These are phyloP conservation scores for Linnaemya vulpina DNA, from an alignment of 2,888 invertebrate genomes.

Conservation along the genomic window DNA sequence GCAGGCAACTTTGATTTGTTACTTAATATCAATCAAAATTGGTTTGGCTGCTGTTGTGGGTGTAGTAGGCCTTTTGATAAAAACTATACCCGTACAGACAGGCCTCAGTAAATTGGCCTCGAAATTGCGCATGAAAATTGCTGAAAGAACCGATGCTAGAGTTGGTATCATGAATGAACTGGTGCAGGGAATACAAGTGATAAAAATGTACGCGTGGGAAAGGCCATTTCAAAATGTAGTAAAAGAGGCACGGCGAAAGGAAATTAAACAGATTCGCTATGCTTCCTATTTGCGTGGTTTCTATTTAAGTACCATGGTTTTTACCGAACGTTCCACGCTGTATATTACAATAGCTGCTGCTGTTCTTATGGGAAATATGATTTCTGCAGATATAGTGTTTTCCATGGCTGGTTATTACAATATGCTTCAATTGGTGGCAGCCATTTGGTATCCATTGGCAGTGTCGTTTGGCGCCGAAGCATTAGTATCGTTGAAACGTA, in stretches of 20 bases:
- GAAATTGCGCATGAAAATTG: slow-evolving; percentile 88
- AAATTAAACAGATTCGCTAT: slow-evolving; percentile 86
- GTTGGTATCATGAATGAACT: slow-evolving; percentile 98
- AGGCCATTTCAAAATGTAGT: slow-evolving; percentile 94
- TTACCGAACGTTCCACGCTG: slow-evolving; percentile 92
- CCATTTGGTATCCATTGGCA: slow-evolving; percentile 85
- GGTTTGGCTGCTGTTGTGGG: slow-evolving; percentile 90
- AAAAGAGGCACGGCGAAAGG: slow-evolving; percentile 88
- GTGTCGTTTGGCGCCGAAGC: slow-evolving; percentile 86
- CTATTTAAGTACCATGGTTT: slow-evolving; percentile 89
- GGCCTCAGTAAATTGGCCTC: slow-evolving; percentile 82
- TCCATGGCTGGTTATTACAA: slow-evolving; percentile 91
- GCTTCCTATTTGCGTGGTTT: slow-evolving; percentile 87
- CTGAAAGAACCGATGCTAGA: slow-evolving; percentile 93
- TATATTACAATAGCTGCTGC: slow-evolving; percentile 91
- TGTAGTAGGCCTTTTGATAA: slow-evolving; percentile 89
- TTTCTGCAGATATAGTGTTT: slow-evolving; percentile 88
- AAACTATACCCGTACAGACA: slow-evolving; percentile 92
- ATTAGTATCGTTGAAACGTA: slow-evolving; percentile 84
- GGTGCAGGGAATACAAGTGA: slow-evolving; percentile 95
- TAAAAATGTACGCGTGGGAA: slow-evolving; percentile 99
- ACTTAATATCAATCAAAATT: slow-evolving; percentile 90
- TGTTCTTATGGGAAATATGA: slow-evolving; percentile 87
- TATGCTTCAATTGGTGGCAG: slow-evolving; percentile 86
- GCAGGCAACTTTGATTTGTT: slow-evolving; percentile 86